A percentile compares a stretch with the other conserved stretches of the same genome.
phyloP scores from a whole-genome alignment of 2,888 invertebrate genomes.

The Pterostichus madidus region DNA sequence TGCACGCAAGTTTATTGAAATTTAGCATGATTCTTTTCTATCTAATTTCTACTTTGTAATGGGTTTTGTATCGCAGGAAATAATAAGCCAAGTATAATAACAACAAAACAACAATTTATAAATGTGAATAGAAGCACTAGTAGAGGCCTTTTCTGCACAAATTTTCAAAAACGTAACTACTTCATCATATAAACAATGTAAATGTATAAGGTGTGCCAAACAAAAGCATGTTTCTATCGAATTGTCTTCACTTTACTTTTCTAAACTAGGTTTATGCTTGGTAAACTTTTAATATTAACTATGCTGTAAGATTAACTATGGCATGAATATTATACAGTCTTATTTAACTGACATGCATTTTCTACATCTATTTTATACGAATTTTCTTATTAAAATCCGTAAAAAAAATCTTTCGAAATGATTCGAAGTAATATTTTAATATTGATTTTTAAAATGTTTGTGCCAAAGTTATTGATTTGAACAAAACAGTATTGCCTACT shows the following conservation, averaged over 20 bases:
- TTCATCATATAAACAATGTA: constrained; percentile 41
- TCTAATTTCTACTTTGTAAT: constrained; percentile 9
- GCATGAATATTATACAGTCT: constrained; percentile 50
- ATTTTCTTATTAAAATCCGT: constrained; percentile 33
- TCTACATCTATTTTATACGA: constrained; percentile 28
- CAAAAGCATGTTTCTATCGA: constrained; percentile 52
- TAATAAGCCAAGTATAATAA: constrained; percentile 24
- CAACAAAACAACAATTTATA: constrained; percentile 57
- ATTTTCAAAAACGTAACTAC: constrained; percentile 45
- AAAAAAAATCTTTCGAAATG: constrained; percentile 16
- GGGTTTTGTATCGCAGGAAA: constrained; percentile 24
- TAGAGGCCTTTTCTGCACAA: constrained; percentile 64
- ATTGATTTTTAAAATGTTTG: constrained; percentile 59
- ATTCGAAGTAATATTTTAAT: constrained; percentile 19
- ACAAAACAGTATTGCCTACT: constrained; percentile 57
- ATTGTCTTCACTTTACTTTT: constrained; percentile 32
- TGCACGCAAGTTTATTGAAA: constrained; percentile 32
- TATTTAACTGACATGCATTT: constrained; percentile 28
- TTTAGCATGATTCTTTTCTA: constrained; percentile 56
- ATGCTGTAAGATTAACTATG: constrained; percentile 51
- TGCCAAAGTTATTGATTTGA: constrained; percentile 63
- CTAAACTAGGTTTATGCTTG: constrained; percentile 46
- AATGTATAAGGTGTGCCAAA: constrained; percentile 58
- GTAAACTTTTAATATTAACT: constrained; percentile 45
- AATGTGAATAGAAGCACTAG: constrained; percentile 61